Percentiles rank a stretch among this genome's conserved stretches.
These are phyloP conservation scores for Pseudomyrmex flavicornis DNA, from an alignment of 1,140 invertebrate species.

Conservation along the genomic window DNA sequence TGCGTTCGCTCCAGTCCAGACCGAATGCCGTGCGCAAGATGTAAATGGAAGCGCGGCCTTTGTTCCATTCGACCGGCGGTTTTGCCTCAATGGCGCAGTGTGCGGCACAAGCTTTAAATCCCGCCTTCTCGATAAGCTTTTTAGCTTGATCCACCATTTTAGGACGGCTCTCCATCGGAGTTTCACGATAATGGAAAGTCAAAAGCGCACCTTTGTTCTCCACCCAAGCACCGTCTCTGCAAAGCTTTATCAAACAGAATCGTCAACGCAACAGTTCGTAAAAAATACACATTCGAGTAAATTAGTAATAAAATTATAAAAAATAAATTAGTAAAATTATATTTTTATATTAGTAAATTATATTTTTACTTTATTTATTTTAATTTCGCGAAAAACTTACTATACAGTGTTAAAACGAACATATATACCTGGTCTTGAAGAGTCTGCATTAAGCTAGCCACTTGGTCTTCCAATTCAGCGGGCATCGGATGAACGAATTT, in stretches of 20 bases:
- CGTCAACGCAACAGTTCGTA: background rate
- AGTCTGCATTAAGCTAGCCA: constrained; percentile 90
- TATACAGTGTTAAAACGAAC: background rate
- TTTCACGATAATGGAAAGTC: constrained; percentile 95
- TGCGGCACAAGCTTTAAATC: constrained; percentile 91
- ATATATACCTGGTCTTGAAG: constrained; percentile 91
- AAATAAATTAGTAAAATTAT: no score
- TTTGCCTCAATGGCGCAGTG: constrained; percentile 95
- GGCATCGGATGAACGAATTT: constrained; percentile 97
- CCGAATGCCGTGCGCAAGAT: constrained; percentile 95
- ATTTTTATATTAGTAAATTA: background rate
- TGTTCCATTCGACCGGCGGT: constrained; percentile 96
- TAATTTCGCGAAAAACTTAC: background rate
- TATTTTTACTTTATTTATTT: background rate
- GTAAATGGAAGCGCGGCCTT: constrained; percentile 95
- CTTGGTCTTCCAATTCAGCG: constrained; percentile 92
- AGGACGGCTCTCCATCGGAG: constrained; percentile 88
- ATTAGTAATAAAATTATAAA: no score
- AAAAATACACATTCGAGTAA: no score
- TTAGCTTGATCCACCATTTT: constrained; percentile 89
- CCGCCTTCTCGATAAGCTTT: constrained; percentile 90
- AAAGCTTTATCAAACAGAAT: constrained; percentile 86
- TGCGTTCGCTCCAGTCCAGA: constrained; percentile 95
- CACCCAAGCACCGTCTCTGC: constrained; percentile 95
- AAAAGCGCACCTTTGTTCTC: constrained; percentile 95